Conservation (phyloP, 2,113 vertebrate species). For the Sceloporus undulatus region DNA sequence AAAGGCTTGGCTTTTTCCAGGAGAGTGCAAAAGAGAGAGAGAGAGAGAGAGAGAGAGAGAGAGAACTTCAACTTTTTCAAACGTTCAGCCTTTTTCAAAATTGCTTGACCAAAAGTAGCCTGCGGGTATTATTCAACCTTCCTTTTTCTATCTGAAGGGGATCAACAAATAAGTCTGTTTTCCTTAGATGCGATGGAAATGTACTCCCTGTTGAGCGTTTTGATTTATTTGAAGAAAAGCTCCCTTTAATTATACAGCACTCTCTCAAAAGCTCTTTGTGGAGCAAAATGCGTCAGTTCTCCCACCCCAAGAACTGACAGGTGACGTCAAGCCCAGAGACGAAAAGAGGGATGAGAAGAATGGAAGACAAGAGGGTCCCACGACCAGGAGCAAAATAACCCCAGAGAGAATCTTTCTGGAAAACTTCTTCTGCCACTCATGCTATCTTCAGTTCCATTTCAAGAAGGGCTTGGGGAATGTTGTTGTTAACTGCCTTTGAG, state of each 20-base stretch:
- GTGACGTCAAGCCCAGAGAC: no score
- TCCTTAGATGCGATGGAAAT: slow-evolving; percentile 56
- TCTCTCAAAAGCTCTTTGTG: slow-evolving; percentile 45
- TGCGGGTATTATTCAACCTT: slow-evolving; percentile 55
- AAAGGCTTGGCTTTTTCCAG: background rate
- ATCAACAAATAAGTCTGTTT: slow-evolving; percentile 49
- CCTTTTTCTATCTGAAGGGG: slow-evolving; percentile 52
- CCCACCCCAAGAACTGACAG: no score
- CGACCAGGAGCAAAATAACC: no score
- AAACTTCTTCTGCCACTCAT: no score
- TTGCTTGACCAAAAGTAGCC: slow-evolving; percentile 35
- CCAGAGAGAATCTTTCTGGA: no score
- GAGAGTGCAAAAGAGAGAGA: background rate
- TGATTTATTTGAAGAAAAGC: slow-evolving; percentile 18
- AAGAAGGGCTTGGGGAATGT: no score
- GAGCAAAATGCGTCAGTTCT: no score
- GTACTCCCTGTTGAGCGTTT: slow-evolving; percentile 4
- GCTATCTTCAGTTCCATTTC: no score
- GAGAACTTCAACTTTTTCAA: background rate
- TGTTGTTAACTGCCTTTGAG: no score
- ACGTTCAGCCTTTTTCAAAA: background rate
- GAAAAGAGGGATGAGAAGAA: no score
- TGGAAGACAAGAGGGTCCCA: no score
- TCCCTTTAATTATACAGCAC: slow-evolving; percentile 62
- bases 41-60: no score